A percentile compares a stretch with the other conserved stretches of the same genome.
Conservation (phyloP, 2,113 vertebrate genomes). For the Spermophilus dauricus region DNA sequence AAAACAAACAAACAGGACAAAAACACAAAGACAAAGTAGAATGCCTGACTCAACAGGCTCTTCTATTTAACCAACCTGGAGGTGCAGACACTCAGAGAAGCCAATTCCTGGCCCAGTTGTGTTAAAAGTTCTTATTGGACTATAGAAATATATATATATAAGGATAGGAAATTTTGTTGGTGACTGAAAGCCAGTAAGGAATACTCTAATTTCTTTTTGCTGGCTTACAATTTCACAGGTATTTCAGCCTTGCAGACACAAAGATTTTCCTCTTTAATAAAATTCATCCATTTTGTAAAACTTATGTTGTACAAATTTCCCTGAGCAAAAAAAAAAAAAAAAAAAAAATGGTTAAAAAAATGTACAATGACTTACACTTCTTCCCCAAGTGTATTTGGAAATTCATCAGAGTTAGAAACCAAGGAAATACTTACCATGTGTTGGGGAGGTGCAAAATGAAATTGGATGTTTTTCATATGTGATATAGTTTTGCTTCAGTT, state of each 20-base stretch:
- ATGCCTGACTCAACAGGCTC: neutral
- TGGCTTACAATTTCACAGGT: conserved; percentile 60
- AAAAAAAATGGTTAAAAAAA: conserved; percentile 67
- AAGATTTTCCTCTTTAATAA: conserved; percentile 72
- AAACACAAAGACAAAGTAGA: neutral
- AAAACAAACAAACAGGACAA: neutral
- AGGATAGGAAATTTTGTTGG: conserved; percentile 33
- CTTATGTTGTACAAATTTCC: conserved; percentile 70
- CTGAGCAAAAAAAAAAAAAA: neutral
- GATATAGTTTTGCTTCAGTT: conserved; percentile 75
- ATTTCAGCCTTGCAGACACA: conserved; percentile 8
- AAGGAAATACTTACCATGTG: conserved; percentile 85
- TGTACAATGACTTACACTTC: conserved; percentile 79
- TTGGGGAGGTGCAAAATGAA: conserved; percentile 58
- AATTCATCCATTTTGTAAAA: conserved; percentile 76
- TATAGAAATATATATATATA: neutral
- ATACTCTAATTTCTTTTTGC: conserved; percentile 48
- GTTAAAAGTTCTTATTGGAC: neutral
- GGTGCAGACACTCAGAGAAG: neutral
- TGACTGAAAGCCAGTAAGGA: conserved; percentile 69
- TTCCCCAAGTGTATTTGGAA: conserved; percentile 81
- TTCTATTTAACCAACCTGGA: conserved; percentile 32
- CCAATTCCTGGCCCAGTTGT: neutral
- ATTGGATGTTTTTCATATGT: conserved; percentile 73
- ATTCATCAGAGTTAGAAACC: conserved; percentile 79